phyloP scores from a whole-genome alignment of 2,888 invertebrate genomes.

The Pyrrhosoma nymphula region DNA sequence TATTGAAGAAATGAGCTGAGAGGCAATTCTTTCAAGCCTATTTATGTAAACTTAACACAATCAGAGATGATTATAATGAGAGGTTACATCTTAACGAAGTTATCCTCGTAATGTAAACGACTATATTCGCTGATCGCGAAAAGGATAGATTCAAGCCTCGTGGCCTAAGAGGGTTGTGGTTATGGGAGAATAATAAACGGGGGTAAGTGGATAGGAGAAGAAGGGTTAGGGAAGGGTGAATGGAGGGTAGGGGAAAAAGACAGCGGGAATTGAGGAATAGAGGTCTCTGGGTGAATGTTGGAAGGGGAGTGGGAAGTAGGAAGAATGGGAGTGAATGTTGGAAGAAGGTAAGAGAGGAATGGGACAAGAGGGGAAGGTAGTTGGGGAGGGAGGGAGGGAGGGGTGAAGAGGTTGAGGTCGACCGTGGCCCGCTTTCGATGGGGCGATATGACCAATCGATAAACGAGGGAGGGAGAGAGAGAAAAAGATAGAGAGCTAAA shows the following conservation, averaged over 20 bases:
- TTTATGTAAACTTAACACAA: no score
- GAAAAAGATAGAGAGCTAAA: not conserved
- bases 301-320: not conserved
- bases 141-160: no score
- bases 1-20: no score
- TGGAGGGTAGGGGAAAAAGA: not conserved
- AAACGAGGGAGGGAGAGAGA: not conserved
- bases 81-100: no score
- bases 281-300: not conserved
- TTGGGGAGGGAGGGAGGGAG: not conserved
- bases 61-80: no score
- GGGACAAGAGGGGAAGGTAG: not conserved
- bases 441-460: conserved; percentile 14
- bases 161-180: no score
- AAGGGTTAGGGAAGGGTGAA: no score
- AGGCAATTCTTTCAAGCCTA: no score
- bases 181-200: not conserved
- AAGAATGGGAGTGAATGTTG: not conserved
- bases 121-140: no score
- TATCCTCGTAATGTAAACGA: no score
- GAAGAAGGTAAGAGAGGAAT: not conserved
- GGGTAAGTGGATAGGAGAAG: not conserved
- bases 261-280: not conserved
- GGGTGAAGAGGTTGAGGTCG: not conserved
- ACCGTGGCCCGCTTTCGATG: conserved; percentile 20